Conservation (phyloP, 2,113 vertebrate genomes). For the Tachycineta bicolor region DNA sequence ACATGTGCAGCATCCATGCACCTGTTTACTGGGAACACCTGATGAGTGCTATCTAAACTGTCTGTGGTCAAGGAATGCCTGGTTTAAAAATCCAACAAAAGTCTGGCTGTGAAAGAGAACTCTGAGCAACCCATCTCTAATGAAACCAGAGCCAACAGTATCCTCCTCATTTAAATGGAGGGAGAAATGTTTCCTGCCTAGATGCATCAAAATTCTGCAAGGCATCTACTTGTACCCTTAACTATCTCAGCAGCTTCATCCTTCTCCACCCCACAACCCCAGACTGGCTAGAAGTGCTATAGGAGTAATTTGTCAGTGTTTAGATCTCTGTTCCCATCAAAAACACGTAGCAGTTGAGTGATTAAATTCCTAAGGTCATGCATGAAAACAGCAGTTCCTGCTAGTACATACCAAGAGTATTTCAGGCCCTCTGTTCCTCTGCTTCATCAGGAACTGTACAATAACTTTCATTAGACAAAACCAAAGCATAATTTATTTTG, state of each 20-base stretch:
- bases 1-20: not conserved
- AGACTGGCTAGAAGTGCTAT: no score
- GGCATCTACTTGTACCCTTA: not conserved
- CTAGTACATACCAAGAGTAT: not conserved
- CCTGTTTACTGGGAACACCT: not conserved
- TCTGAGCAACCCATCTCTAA: not conserved
- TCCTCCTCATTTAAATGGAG: not conserved
- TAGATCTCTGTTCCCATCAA: not conserved
- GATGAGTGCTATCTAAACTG: not conserved
- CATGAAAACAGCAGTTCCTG: not conserved
- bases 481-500: slow-evolving; percentile 26
- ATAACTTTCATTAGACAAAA: slow-evolving; percentile 8
- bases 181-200: not conserved
- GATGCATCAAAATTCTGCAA: not conserved
- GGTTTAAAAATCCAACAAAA: not conserved
- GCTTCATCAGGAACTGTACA: not conserved
- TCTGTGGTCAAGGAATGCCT: not conserved
- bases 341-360: not conserved
- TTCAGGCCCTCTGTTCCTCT: not conserved
- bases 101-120: not conserved
- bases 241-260: not conserved
- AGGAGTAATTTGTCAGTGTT: not conserved
- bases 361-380: not conserved
- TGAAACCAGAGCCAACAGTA: not conserved
- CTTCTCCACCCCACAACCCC: not conserved